A percentile compares a stretch with the other conserved stretches of the same genome.
These are phyloP conservation scores for Notothenia coriiceps DNA, from an alignment of 2,113 vertebrate genomes.

Conservation along the genomic window DNA sequence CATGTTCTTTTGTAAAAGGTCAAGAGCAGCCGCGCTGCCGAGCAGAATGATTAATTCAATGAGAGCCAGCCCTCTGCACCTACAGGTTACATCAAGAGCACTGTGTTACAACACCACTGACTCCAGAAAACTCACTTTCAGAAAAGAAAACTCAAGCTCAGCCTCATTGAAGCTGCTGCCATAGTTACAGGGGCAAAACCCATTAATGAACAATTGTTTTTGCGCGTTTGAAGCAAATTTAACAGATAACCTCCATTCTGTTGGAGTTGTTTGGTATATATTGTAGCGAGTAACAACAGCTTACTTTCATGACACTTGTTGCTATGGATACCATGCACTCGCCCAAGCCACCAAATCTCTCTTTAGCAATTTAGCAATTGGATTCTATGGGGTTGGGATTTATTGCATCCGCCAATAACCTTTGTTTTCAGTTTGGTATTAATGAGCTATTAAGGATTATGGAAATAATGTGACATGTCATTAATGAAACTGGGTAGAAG, in stretches of 20 bases:
- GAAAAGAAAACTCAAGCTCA: slow-evolving; percentile 9
- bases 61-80: slow-evolving; percentile 42
- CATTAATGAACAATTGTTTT: background rate
- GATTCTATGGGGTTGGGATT: background rate
- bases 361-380: background rate
- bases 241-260: background rate
- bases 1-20: slow-evolving; percentile 75
- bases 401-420: background rate
- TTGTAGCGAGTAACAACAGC: background rate
- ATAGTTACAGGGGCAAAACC: slow-evolving; percentile 8
- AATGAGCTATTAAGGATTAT: too few relatives aligned
- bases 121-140: background rate
- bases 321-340: slow-evolving; percentile 27
- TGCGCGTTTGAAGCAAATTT: slow-evolving; percentile 7
- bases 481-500: too few relatives aligned
- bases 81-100: slow-evolving; percentile 50
- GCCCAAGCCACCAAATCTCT: slow-evolving; percentile 12
- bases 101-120: slow-evolving; percentile 7
- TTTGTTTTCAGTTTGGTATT: too few relatives aligned
- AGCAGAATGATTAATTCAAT: slow-evolving; percentile 73
- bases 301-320: slow-evolving; percentile 6
- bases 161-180: background rate
- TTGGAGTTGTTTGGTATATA: background rate
- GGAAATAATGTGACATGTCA: too few relatives aligned
- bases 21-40: slow-evolving; percentile 55